Evolutionary conservation across 35 echinoderm and acorn worm genomes (phyloP), one percentile per base, ranked within the genome.

Genomic region (Nesometra sesokonis): DNA sequence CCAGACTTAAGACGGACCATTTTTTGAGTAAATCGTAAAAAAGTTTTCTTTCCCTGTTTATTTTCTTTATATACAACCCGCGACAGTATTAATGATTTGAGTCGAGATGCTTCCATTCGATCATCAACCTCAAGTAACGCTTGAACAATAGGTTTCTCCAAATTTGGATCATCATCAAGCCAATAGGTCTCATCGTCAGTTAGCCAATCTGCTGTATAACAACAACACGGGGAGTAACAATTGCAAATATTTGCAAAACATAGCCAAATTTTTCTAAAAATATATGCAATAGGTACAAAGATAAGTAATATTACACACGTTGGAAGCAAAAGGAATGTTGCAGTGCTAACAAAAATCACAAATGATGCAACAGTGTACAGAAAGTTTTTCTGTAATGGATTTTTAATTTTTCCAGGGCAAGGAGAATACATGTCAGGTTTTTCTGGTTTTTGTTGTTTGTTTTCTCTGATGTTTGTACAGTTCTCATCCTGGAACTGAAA

Each of bases 31-130:
- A 91, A 91, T 34, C 89, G 76, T 0, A 77, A 34, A 46, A 80
- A 91, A 0, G 79, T 17, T 80, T 86, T 91, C 9, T 37, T 85
- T 4, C 89, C 89, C n/a, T 79, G 84, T 80, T 80, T 85, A 31
- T 91, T 91, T 67, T 91, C 89, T 27, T 84, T 84, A 21, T 77
- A 91, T 52, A 91, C 40, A 27, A 91, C 19, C 19, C 89, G 32
- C n/a, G 89, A 84, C 32, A 86, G 35, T 9, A 91, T 19, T 29
- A 91, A 32, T 39, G 85, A 84, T 0, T 84, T 35, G 11, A 86
- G 7, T 52, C 84, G 13, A 13, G 84, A 81, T 0, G 80, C 84
- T 9, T 91, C 89, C 35, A 91, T 29, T 15, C 36, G 43, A 0
- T 76, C 78, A 21, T 91, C 89, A 30, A 91, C 29, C 21, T 81